phyloP scores from a whole-genome alignment of 1,140 invertebrate genomes.

The Dryas iulia region DNA sequence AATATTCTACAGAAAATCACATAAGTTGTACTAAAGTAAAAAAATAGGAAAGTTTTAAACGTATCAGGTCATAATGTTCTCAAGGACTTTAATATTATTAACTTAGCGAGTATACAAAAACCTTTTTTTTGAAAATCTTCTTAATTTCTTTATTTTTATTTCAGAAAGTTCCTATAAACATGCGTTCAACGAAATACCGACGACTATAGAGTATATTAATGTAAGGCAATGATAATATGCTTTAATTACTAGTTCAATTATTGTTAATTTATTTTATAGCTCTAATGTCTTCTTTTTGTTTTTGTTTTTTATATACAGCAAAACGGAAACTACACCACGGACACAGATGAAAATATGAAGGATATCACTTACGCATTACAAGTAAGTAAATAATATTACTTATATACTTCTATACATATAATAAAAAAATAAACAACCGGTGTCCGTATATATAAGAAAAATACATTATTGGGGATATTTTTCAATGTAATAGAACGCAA shows the following conservation, averaged over 20 bases:
- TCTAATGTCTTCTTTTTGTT: neutral
- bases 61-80: too few species aligned
- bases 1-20: too few species aligned
- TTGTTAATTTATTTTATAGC: neutral
- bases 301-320: slow-evolving; percentile 19
- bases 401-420: too few species aligned
- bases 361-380: slow-evolving; percentile 9
- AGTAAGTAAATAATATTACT: slow-evolving; percentile 22
- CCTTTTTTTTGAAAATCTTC: too few species aligned
- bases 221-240: slow-evolving; percentile 39
- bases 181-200: slow-evolving; percentile 38
- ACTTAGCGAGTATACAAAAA: too few species aligned
- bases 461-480: too few species aligned
- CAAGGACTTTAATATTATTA: too few species aligned
- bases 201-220: slow-evolving; percentile 34
- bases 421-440: too few species aligned
- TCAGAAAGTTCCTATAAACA: slow-evolving; percentile 36
- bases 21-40: too few species aligned
- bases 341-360: slow-evolving; percentile 17
- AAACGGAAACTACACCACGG: slow-evolving; percentile 8
- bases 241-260: neutral
- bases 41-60: too few species aligned
- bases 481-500: too few species aligned
- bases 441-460: too few species aligned
- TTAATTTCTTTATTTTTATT: slow-evolving; percentile 14